Base-by-base conservation (phyloP, 1,140 invertebrate species). In the Heliconius hewitsoni region DNA sequence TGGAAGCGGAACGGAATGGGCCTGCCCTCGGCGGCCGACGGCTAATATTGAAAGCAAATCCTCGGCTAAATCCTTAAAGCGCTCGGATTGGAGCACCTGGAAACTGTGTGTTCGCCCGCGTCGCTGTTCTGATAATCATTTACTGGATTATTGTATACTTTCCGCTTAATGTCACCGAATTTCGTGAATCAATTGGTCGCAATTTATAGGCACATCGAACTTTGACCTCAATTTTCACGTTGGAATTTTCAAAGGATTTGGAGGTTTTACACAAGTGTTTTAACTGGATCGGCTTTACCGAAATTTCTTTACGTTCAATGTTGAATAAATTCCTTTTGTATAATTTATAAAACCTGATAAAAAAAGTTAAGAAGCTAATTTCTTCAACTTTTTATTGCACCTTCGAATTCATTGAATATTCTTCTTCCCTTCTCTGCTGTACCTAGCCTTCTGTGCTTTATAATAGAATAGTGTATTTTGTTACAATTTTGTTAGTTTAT, bases 21-120 rank as follows among this genome's bases (percentile, higher is more conserved):
- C 87, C 85, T 87, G 86, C 90, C 88, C 87, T 86, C 90, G 86
- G 88, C 90, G 89, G 88, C 89, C 91, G 90, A 89, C 87, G 91
- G 92, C 93, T 95, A 94, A 95, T 95, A 95, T 95, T 95, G 94
- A 95, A 95, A 95, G 92, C 94, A 95, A 95, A 95, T 95, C 94
- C 94, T 92, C 91, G 91, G 86, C 90, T 94, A 95, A 95, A 94
- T 93, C 94, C 94, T 95, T 95, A 94, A 95, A 95, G 94, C 94
- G 93, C 90, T 88, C 87, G 89, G 93, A 90, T 92, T 88, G 86
- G 88, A 91, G 90, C 92, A 95, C 94, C 94, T 95, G 94, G 91
- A 92, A 94, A 93, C 90, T 92, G 88, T 90, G 87, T 92, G 88
- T 92, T 90, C 83, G 81, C 85, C 79, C 77, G 84, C 87, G 80